Evolutionary conservation across 2,888 invertebrate genomes (phyloP).

Genomic region (Volucella bombylans): DNA sequence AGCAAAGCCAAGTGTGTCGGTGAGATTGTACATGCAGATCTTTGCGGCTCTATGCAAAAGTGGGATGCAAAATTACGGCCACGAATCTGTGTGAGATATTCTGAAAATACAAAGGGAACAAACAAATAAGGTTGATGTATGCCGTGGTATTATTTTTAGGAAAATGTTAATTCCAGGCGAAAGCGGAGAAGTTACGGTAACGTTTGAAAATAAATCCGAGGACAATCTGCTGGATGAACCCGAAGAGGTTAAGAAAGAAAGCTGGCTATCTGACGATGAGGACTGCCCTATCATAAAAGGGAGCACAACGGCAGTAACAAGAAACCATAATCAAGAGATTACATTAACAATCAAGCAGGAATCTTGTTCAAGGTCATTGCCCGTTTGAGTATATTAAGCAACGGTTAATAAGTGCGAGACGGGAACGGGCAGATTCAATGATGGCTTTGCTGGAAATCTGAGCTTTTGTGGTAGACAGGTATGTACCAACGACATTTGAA

Average conservation of each 20-base stretch:
- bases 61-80: slow-evolving; percentile 77
- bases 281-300: not conserved
- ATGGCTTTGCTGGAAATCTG: slow-evolving; percentile 18
- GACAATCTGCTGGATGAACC: not conserved
- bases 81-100: slow-evolving; percentile 76
- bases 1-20: not conserved
- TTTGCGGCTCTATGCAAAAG: slow-evolving; percentile 73
- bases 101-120: slow-evolving; percentile 76
- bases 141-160: slow-evolving; percentile 21
- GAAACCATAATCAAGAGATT: slow-evolving; percentile 1
- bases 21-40: slow-evolving; percentile 3
- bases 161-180: not conserved
- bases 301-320: not conserved
- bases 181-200: not conserved
- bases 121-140: slow-evolving; percentile 12
- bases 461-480: not conserved
- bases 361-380: slow-evolving; percentile 8
- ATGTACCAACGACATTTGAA: too few species aligned
- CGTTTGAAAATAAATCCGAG: not conserved
- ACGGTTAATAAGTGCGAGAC: slow-evolving; percentile 17
- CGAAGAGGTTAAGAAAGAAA: slow-evolving; percentile 2
- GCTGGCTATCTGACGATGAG: not conserved
- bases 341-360: not conserved
- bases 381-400: slow-evolving; percentile 2
- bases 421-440: not conserved